A percentile compares a stretch with the other conserved stretches of the same genome.
Conservation (phyloP, 2,113 vertebrate genomes). For the Scopus umbretta region DNA sequence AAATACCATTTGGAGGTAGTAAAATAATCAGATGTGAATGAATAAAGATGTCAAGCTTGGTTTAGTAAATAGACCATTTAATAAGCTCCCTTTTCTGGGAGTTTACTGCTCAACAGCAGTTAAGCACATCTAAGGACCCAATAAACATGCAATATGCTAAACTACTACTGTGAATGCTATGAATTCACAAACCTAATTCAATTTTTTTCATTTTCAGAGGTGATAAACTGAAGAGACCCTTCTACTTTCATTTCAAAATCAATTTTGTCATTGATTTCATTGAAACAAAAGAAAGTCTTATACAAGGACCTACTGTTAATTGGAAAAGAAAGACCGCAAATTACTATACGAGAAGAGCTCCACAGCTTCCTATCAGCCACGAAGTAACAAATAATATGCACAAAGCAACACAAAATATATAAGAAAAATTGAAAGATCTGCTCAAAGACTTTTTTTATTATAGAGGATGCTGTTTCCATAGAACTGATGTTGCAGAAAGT, state of each 20-base stretch:
- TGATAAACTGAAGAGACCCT: background rate
- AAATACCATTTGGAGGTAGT: background rate
- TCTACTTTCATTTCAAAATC: background rate
- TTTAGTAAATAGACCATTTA: background rate
- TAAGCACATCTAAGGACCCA: background rate
- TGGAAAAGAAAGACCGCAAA: background rate
- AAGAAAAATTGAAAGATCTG: background rate
- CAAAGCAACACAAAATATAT: background rate
- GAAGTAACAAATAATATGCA: background rate
- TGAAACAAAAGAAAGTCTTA: background rate
- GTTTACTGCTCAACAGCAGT: slow-evolving; percentile 1
- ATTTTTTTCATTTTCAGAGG: background rate
- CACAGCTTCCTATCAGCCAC: background rate
- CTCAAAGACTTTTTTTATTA: background rate
- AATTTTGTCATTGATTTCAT: background rate
- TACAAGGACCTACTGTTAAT: background rate
- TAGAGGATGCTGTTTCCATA: background rate
- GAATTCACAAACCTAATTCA: background rate
- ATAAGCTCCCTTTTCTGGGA: background rate
- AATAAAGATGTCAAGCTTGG: background rate
- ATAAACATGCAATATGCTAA: background rate
- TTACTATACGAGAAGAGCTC: background rate
- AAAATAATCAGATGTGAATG: background rate
- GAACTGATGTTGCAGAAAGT: background rate
- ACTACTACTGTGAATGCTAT: background rate